phyloP scores from a whole-genome alignment of 1,140 invertebrate species.

The Stegodyphus mimosarum region DNA sequence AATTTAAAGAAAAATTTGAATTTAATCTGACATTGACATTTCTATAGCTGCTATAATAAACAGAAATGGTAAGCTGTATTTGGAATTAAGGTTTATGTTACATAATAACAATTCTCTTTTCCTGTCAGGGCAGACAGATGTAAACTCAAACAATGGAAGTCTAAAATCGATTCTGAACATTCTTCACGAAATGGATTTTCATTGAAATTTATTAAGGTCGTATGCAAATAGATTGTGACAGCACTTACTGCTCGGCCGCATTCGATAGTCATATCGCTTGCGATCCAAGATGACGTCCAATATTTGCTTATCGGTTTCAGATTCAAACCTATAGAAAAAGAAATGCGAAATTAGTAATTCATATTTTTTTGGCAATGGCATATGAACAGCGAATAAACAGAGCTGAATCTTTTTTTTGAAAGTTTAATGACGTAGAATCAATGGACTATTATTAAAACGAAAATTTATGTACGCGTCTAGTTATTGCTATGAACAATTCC shows the following conservation, averaged over 20 bases:
- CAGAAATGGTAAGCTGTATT: too few species aligned
- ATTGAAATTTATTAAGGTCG: not conserved
- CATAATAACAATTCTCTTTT: slow-evolving; percentile 1
- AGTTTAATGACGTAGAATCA: too few species aligned
- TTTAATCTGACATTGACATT: too few species aligned
- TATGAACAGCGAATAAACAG: not conserved
- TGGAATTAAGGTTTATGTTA: not conserved
- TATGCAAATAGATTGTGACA: slow-evolving; percentile 3
- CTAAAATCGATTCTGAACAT: not conserved
- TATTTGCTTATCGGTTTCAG: slow-evolving; percentile 63
- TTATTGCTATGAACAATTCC: too few species aligned
- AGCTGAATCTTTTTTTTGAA: not conserved
- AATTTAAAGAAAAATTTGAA: too few species aligned
- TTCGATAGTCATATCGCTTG: slow-evolving; percentile 59
- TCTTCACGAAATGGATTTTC: too few species aligned
- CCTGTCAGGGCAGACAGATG: not conserved
- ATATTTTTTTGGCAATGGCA: too few species aligned
- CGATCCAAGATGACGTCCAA: slow-evolving; percentile 61
- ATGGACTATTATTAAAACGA: too few species aligned
- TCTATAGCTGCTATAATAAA: too few species aligned
- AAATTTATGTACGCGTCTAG: too few species aligned
- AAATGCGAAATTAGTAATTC: not conserved
- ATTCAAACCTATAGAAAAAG: slow-evolving; percentile 46
- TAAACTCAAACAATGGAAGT: slow-evolving; percentile 1
- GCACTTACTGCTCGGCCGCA: slow-evolving; percentile 62